Evolutionary conservation across 2,113 vertebrate genomes (phyloP).

Genomic region (Leucoraja erinaceus): DNA sequence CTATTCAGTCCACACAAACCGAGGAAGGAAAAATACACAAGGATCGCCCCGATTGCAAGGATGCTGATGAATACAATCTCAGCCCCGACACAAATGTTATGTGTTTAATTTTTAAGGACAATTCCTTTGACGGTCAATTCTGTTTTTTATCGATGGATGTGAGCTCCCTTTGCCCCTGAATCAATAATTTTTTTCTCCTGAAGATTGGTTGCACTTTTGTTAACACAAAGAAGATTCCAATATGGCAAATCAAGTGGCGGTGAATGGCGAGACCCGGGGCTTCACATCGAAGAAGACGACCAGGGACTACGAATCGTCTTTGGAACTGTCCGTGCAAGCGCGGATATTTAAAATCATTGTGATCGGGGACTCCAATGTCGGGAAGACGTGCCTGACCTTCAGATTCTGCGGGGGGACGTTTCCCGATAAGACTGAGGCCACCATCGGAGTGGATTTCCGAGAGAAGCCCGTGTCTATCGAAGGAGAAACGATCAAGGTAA

Average conservation of each 20-base stretch:
- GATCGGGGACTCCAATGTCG: conserved; percentile 93
- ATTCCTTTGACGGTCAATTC: not conserved
- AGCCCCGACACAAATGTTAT: not conserved
- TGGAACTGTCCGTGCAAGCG: conserved; percentile 85
- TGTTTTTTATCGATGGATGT: conserved; percentile 58
- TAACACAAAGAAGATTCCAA: conserved; percentile 10
- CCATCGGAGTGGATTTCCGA: conserved; percentile 93
- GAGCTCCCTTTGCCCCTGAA: conserved; percentile 45
- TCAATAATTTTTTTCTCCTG: not conserved
- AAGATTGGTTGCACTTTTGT: not conserved
- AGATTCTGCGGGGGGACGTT: conserved; percentile 92
- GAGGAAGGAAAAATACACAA: not conserved
- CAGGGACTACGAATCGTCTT: conserved; percentile 46
- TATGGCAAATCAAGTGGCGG: conserved; percentile 13
- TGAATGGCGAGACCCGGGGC: not conserved
- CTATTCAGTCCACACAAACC: not conserved
- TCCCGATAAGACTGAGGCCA: conserved; percentile 87
- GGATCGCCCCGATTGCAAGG: not conserved
- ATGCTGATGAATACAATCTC: not conserved
- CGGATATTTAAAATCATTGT: conserved; percentile 97
- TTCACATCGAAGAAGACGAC: conserved; percentile 17
- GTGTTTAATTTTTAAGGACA: not conserved
- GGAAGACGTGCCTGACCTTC: conserved; percentile 92
- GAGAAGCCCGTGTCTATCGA: conserved; percentile 94
- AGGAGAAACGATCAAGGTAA: conserved; percentile 93